Conservation (phyloP, 1,140 invertebrate genomes). For the Zaprionus gabonicus region DNA sequence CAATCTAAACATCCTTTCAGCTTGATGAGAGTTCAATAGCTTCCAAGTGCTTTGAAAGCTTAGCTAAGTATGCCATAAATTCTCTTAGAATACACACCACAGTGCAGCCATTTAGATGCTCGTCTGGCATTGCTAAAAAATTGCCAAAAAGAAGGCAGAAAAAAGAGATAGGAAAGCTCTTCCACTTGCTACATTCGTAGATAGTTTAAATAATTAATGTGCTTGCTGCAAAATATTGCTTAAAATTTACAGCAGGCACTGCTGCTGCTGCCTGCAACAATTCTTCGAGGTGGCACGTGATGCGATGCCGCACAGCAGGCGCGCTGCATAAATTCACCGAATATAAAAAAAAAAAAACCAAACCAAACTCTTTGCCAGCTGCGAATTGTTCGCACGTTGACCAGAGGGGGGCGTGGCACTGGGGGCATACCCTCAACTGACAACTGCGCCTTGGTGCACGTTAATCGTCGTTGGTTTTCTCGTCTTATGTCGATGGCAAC, state of each 20-base stretch:
- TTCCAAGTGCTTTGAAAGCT: neutral
- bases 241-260: constrained; percentile 18
- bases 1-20: neutral
- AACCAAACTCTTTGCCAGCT: constrained; percentile 42
- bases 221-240: constrained; percentile 55
- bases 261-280: constrained; percentile 23
- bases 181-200: constrained; percentile 67
- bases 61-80: neutral
- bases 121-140: constrained; percentile 21
- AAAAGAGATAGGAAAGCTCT: constrained; percentile 32
- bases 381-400: constrained; percentile 80
- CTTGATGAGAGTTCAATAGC: neutral
- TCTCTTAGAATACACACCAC: constrained; percentile 10
- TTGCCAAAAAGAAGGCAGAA: constrained; percentile 12
- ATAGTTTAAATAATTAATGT: constrained; percentile 82
- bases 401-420: constrained; percentile 20
- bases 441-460: constrained; percentile 59
- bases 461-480: constrained; percentile 58
- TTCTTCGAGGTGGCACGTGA: constrained; percentile 23
- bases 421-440: constrained; percentile 4
- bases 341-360: constrained; percentile 21
- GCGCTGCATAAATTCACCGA: constrained; percentile 65
- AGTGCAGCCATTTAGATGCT: constrained; percentile 5
- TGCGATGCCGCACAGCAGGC: constrained; percentile 46
- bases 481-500: constrained; percentile 31